A percentile compares a stretch with the other conserved stretches of the same genome.
These are phyloP conservation scores for Falco berigora DNA, from an alignment of 2,797 vertebrate genomes.

Conservation along the genomic window DNA sequence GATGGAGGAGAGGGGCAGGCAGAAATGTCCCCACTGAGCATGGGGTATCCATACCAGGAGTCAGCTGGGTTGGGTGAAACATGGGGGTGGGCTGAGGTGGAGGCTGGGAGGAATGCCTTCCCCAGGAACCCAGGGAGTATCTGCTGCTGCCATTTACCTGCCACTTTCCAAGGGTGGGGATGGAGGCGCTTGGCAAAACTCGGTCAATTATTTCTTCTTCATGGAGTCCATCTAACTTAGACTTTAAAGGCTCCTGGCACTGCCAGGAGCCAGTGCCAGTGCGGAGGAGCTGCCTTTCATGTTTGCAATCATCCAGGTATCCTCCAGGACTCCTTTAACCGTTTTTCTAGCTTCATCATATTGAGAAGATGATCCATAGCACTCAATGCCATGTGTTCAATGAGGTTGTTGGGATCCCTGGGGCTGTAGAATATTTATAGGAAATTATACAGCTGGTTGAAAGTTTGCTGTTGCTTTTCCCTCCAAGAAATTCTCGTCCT, in stretches of 20 bases:
- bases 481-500: neutral
- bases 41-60: neutral
- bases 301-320: neutral
- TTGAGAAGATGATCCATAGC: neutral
- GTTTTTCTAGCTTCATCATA: no score
- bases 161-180: neutral
- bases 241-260: neutral
- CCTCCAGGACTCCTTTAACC: neutral
- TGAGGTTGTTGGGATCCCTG: neutral
- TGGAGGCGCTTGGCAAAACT: neutral
- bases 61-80: neutral
- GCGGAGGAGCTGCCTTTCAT: fast-evolving
- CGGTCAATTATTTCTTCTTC: neutral
- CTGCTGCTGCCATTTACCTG: neutral
- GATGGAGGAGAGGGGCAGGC: neutral
- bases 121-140: neutral
- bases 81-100: neutral
- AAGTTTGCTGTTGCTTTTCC: neutral
- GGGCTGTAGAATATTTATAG: neutral
- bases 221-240: neutral
- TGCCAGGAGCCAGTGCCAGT: neutral
- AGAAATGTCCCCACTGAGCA: neutral
- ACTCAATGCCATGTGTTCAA: fast-evolving
- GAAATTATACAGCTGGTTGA: neutral
- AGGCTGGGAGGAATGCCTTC: neutral